Evolutionary conservation across 1,140 invertebrate genomes (phyloP).

Genomic region (Macrobrachium nipponense): DNA sequence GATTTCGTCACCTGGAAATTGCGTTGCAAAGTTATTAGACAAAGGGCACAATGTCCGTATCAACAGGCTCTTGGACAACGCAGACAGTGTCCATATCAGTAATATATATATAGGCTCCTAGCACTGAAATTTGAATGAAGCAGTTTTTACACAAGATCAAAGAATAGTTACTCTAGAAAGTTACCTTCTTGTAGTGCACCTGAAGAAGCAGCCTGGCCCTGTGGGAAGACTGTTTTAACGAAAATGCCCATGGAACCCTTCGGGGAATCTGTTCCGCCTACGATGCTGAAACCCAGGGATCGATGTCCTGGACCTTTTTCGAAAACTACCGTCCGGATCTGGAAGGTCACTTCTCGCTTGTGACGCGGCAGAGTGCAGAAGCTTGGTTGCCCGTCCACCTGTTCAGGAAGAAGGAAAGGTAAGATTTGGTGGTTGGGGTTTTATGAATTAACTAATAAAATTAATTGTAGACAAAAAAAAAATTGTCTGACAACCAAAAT

Average conservation of each 20-base stretch:
- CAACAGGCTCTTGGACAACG: no score
- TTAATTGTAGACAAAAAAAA: no score
- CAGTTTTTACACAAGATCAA: no score
- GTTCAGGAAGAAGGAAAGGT: not conserved
- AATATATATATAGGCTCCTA: no score
- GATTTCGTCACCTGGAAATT: slow-evolving; percentile 80
- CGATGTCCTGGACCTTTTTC: slow-evolving; percentile 86
- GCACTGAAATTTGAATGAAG: no score
- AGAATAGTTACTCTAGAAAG: not conserved
- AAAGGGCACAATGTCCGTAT: not conserved
- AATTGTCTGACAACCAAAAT: no score
- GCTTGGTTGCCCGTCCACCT: slow-evolving; percentile 55
- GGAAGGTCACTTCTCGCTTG: slow-evolving; percentile 61
- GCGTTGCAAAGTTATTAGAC: not conserved
- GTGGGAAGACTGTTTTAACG: slow-evolving; percentile 90
- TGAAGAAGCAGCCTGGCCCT: slow-evolving; percentile 86
- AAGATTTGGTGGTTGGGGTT: not conserved
- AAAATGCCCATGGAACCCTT: slow-evolving; percentile 91
- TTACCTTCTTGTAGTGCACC: slow-evolving; percentile 87
- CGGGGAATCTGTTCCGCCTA: slow-evolving; percentile 88
- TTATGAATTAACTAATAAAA: not conserved
- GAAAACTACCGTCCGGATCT: slow-evolving; percentile 79
- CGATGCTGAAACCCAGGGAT: slow-evolving; percentile 91
- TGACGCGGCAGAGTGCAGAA: slow-evolving; percentile 62
- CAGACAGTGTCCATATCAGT: not conserved